These are phyloP conservation scores for Polypterus bichir DNA, from an alignment of 2,113 vertebrate species.

Conservation along the genomic window DNA sequence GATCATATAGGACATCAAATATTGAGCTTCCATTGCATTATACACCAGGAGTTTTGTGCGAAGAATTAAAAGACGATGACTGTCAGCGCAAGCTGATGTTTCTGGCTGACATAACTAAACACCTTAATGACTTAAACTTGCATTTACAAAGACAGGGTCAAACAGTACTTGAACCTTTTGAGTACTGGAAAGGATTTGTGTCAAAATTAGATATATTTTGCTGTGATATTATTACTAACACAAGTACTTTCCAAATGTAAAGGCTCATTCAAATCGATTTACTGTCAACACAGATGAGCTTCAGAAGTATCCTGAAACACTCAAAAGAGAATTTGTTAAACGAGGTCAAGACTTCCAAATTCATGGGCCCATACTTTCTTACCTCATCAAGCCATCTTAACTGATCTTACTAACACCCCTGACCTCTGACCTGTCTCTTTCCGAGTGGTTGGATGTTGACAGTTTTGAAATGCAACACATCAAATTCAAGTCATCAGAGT, in stretches of 20 bases:
- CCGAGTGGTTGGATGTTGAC: background rate
- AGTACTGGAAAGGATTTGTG: no score
- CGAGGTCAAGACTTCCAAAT: background rate
- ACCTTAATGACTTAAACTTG: no score
- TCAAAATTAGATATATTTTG: no score
- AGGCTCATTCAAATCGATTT: no score
- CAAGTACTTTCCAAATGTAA: no score
- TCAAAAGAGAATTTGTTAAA: background rate
- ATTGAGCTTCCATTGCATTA: no score
- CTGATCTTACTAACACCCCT: slow-evolving; percentile 2
- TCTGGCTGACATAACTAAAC: no score
- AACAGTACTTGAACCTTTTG: no score
- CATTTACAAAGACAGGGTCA: no score
- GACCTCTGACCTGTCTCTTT: background rate
- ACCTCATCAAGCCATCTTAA: slow-evolving; percentile 9
- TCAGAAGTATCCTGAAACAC: background rate
- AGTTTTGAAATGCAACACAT: background rate
- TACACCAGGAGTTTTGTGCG: background rate
- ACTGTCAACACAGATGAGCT: slow-evolving; percentile 2
- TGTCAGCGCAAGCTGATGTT: no score
- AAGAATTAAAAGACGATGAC: background rate
- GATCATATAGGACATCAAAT: no score
- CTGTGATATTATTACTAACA: no score
- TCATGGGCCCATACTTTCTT: slow-evolving; percentile 11
- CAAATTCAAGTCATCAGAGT: slow-evolving; percentile 1